Evolutionary conservation across 1,140 invertebrate species (phyloP), one percentile per base, ranked within the genome.

Genomic region (Cotesia vestalis): DNA sequence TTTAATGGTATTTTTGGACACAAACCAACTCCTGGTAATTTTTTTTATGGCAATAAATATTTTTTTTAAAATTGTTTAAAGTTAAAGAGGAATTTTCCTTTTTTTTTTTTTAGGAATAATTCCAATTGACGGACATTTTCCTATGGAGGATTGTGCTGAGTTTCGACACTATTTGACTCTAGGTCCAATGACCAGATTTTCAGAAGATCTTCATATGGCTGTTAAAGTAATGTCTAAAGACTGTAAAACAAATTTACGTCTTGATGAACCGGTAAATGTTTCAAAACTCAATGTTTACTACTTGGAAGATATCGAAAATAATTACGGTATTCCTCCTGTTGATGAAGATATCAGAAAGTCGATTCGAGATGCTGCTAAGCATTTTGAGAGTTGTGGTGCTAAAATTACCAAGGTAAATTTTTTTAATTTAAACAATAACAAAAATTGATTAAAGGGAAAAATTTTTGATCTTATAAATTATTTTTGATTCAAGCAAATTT

Each of bases 1-100:
- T 96, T 94, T 79, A 94, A 92, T 84, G 96, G 96, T 17, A 87
- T 97, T 36, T 97, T 94, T 81, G 95, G 95, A 34, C 94, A 96
- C 81, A 97, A 96, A 80, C 92, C 95, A 14, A 92, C 94, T 1
- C 88, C 90, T 75, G 91, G 92, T 91, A 78, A 62, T 35, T 17
- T 35, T 62, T 35, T 9, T 62, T 35, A 34, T 40, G 1, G 46
- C n/a, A 3, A 17, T 12, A 17, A 9, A 46, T 8, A 68, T 17
- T 17, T 17, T 17, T 17, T 17, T 17, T n/a, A n/a, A n/a, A n/a
- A n/a, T n/a, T n/a, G n/a, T n/a, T 17, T 17, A 17, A 17, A 17
- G 17, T 17, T 17, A 17, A 17, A 17, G 17, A 17, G 0, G 0
- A 17, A 17, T 17, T 17, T 17, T n/a, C 34, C 57, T n/a, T 0